Conservation (phyloP, 2,113 vertebrate species). For the Siniperca chuatsi region DNA sequence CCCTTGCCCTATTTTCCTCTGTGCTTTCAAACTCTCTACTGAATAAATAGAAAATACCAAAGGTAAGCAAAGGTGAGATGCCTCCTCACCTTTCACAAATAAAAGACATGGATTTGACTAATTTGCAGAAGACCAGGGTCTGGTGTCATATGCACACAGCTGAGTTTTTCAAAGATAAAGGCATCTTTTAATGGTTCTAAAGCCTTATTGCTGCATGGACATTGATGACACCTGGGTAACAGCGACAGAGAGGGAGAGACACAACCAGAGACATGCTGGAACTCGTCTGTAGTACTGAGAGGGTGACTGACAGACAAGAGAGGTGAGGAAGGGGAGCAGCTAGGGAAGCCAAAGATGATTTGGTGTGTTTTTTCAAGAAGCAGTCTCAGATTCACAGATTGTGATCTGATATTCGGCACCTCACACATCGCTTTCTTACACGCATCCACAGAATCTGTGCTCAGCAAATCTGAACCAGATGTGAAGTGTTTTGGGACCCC, state of each 20-base stretch:
- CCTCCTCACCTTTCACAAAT: background rate
- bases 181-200: slow-evolving; percentile 1
- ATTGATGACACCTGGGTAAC: slow-evolving; percentile 67
- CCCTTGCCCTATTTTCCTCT: slow-evolving; percentile 25
- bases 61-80: background rate
- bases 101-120: background rate
- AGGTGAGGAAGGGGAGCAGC: slow-evolving; percentile 53
- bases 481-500: slow-evolving; percentile 66
- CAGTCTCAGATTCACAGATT: slow-evolving; percentile 60
- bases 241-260: slow-evolving; percentile 51
- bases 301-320: slow-evolving; percentile 48
- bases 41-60: background rate
- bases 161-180: slow-evolving; percentile 9
- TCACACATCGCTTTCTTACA: slow-evolving; percentile 42
- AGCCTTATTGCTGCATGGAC: slow-evolving; percentile 45
- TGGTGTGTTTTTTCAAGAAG: slow-evolving; percentile 60
- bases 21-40: background rate
- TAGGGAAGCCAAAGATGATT: slow-evolving; percentile 47
- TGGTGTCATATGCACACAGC: slow-evolving; percentile 1
- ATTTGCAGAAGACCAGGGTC: slow-evolving; percentile 4
- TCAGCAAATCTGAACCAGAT: slow-evolving; percentile 75
- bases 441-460: slow-evolving; percentile 48
- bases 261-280: slow-evolving; percentile 52
- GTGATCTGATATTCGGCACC: slow-evolving; percentile 64
- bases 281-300: slow-evolving; percentile 49